Base-by-base conservation (phyloP, 2,797 vertebrate species). In the Myiotriccus ornatus region DNA sequence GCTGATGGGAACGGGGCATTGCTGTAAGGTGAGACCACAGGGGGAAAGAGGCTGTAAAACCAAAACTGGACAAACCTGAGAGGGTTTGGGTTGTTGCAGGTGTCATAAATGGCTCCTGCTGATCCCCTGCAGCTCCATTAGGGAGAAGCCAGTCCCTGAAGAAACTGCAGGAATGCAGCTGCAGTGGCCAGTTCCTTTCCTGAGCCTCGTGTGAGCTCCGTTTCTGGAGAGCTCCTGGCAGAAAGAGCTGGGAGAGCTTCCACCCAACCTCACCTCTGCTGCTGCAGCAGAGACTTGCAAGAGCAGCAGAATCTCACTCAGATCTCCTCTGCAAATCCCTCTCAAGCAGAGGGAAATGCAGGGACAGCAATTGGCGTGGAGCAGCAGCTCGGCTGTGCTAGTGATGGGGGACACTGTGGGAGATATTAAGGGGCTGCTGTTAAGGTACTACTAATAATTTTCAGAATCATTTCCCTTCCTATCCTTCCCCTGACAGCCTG, bases 401-500 rank as follows among this genome's bases (percentile, higher is more conserved):
- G 84, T 91, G 89, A 73, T 57, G 68, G 73, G n/a, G 59, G 71
- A 92, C 80, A 56, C 73, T 86, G 65, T 84, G 94, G 92, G 96
- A 96, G 81, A 87, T 89, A 94, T 95, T 90, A 95, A 93, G 47
- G 77, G 65, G 43, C 73, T 85, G 74, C 46, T 79, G 43, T 78
- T 92, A 88, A 91, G 87, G 82, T 86, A 69, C 67, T 52, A 62
- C 83, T 91, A 96, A 95, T 94, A 95, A 91, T 95, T 96, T 94
- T 91, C 82, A 59, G 84, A 96, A 89, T 70, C 21, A 87, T 95
- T 97, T 95, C 84, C 80, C 91, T 81, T 69, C 65, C 69, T 89
- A 81, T 93, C 78, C 94, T 81, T 86, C 93, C 94, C 89, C 34
- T 91, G 96, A 76, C 3, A 13, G 75, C 71, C 88, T 53, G 32